Conservation (phyloP, 2,797 vertebrate species). For the Parauchenoglanis ngamensis region DNA sequence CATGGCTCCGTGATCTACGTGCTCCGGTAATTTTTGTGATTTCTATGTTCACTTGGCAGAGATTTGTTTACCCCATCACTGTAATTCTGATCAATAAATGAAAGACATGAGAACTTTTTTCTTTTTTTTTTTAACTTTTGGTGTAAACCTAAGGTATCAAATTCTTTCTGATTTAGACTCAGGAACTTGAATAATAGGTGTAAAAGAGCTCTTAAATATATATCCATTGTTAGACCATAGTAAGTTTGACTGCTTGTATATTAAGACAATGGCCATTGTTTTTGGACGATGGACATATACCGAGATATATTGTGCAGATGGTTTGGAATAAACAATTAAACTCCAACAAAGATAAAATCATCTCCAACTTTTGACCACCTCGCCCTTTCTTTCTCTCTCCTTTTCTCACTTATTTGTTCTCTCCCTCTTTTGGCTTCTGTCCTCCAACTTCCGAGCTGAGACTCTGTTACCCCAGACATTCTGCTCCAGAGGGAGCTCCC, state of each 20-base stretch:
- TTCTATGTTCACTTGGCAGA: background rate
- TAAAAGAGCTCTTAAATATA: background rate
- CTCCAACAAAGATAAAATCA: slow-evolving; percentile 7
- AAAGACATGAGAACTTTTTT: background rate
- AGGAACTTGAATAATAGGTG: background rate
- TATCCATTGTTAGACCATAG: background rate
- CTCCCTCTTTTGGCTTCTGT: slow-evolving; percentile 13
- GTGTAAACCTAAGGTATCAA: background rate
- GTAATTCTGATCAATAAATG: background rate
- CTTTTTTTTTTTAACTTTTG: too few species aligned
- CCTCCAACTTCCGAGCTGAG: slow-evolving; percentile 29
- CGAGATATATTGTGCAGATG: background rate
- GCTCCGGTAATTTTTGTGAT: background rate
- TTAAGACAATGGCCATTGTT: background rate
- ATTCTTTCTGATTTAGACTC: background rate
- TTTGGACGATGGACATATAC: background rate
- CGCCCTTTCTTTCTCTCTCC: background rate
- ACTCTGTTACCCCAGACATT: slow-evolving; percentile 44
- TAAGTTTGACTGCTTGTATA: background rate
- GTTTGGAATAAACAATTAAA: slow-evolving; percentile 7
- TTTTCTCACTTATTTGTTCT: slow-evolving; percentile 15
- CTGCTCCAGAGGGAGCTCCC: slow-evolving; percentile 38
- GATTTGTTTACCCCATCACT: too few species aligned
- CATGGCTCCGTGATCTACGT: background rate
- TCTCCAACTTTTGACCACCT: background rate